Base-by-base conservation (phyloP, 2,113 vertebrate genomes). In the Anolis carolinensis region DNA sequence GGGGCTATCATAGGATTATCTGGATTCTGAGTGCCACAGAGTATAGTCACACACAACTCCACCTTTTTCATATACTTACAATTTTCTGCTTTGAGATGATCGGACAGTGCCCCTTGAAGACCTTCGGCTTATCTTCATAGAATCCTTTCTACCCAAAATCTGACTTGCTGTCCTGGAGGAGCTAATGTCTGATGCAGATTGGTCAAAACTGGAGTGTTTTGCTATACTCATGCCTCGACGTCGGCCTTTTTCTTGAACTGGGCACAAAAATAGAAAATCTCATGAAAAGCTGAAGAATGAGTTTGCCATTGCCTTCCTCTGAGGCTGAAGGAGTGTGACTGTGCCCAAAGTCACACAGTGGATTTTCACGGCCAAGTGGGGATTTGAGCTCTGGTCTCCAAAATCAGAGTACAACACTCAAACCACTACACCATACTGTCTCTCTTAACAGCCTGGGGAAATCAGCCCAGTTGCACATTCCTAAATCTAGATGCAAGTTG, bases 1-100 rank as follows among this genome's bases (percentile, higher is more conserved):
- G 10, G 11, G 1, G 50, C 18, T 16, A 50, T 2, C 30, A 39
- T 36, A 2, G 30, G 48, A 81, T 44, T 50, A 23, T 65, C 62
- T 9, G 75, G 10, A 30, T 34, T 65, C 23, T 32, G 20, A 84
- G 13, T 39, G 73, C n/a, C 23, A 83, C 9, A 8, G 2, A 74
- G 44, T 30, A 3, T 44, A 30, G 70, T 84, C 34, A 36, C 7
- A 3, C 21, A 5, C 44, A 52, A 8, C 52, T 8, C 1, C 27
- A 65, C 25, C 11, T 36, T 34, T 34, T 20, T 79, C 77, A 8
- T 27, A 8, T 83, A 94, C 95, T 95, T 86, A 96, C 95, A 1
- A 1, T 68, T 83, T 88, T 70, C 82, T 91, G 62, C 80, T 36
- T 0, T 68, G 34, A 23, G 84, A 90, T 39, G 88, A 73, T 82